Conservation (phyloP, 2,888 invertebrate genomes). For the Smittia sp. region DNA sequence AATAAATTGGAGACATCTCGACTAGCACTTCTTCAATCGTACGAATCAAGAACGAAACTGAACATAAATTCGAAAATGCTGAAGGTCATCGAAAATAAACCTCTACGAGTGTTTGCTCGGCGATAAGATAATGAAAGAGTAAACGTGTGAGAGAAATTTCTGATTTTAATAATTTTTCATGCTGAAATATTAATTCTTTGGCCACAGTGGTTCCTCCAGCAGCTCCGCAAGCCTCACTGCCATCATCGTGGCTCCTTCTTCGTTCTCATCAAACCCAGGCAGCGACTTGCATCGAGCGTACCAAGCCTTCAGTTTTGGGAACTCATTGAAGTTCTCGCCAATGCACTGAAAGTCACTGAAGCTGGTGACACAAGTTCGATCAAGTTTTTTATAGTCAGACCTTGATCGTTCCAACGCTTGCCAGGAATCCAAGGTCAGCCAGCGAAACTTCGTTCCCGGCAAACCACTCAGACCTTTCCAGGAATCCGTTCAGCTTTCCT, state of each 20-base stretch:
- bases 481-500: slow-evolving; percentile 49
- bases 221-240: slow-evolving; percentile 51
- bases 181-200: too few relatives aligned
- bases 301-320: slow-evolving; percentile 53
- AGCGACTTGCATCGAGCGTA: slow-evolving; percentile 58
- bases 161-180: too few relatives aligned
- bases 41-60: neutral
- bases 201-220: slow-evolving; percentile 20
- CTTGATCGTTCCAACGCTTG: slow-evolving; percentile 51
- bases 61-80: neutral
- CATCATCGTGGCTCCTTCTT: slow-evolving; percentile 59
- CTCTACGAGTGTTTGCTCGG: too few relatives aligned
- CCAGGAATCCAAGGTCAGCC: slow-evolving; percentile 53
- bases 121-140: too few relatives aligned
- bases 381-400: slow-evolving; percentile 44
- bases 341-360: slow-evolving; percentile 40
- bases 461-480: slow-evolving; percentile 50
- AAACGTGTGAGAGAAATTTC: too few relatives aligned
- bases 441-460: slow-evolving; percentile 53
- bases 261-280: slow-evolving; percentile 61
- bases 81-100: neutral
- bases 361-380: neutral
- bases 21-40: neutral
- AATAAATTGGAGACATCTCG: slow-evolving; percentile 52
- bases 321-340: slow-evolving; percentile 43